Evolutionary conservation across 1,140 invertebrate genomes (phyloP), one percentile per base, ranked within the genome.

Genomic region (Drosophila nasuta): DNA sequence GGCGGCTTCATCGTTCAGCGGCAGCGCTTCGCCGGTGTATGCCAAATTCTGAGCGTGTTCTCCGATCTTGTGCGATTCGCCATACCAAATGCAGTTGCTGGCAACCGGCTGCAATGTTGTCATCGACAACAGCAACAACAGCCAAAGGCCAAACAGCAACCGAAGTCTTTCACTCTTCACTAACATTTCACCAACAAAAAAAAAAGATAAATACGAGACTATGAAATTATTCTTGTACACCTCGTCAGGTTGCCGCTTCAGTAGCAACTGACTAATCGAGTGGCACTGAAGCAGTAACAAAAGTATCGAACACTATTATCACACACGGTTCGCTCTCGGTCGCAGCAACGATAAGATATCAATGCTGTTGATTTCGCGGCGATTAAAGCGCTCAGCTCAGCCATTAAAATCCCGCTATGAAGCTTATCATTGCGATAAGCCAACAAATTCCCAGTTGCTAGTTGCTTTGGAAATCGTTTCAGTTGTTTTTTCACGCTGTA

Each of bases 11-110:
- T 93, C 74, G 1, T 89, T 86, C 1, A 96, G 52, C 0, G 91
- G 76, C n/a, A 89, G 79, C 0, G 95, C 91, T 1, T 93, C 79
- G 0, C 38, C n/a, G 0, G 30, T 25, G 11, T 81, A 77, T 0
- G 73, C 75, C 58, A 77, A 30, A 11, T 92, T 92, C 20, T 78
- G 56, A 71, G 78, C 86, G 48, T 88, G 77, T 17, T 3, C 41
- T 10, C 70, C 85, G 4, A 76, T 71, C 51, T 38, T n/a, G 49
- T 92, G 82, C 71, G 94, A 95, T 13, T 93, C 81, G 2, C 93
- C 94, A 70, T 95, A 94, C 95, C 94, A 95, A 43, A 95, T 91
- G 85, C 95, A 95, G 51, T 3, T 38, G 63, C 10, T 1, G 8
- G 4, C n/a, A 38, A 11, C 38, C 66, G 8, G 8, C 5, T 41